Conservation (phyloP, 2,113 vertebrate species). For the Phasianus colchicus region DNA sequence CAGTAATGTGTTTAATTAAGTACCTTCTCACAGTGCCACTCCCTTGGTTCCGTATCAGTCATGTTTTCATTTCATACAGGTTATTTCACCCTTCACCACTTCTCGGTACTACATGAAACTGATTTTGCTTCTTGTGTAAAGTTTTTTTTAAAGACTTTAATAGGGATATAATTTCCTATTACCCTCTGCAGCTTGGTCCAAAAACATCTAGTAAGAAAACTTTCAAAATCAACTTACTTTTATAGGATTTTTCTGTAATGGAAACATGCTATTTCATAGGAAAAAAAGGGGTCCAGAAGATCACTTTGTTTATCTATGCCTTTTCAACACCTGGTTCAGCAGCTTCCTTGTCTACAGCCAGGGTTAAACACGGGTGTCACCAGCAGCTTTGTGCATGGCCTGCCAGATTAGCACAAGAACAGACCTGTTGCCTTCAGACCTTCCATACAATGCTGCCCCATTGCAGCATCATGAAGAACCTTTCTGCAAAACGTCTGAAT, state of each 20-base stretch:
- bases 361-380: background rate
- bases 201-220: constrained; percentile 5
- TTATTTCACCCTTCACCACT: background rate
- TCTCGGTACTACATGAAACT: background rate
- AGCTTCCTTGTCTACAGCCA: background rate
- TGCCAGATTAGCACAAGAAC: background rate
- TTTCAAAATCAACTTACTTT: background rate
- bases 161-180: constrained; percentile 3
- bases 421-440: background rate
- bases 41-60: background rate
- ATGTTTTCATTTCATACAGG: background rate
- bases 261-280: background rate
- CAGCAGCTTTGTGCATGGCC: background rate
- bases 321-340: constrained; percentile 11
- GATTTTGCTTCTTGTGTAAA: background rate
- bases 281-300: background rate
- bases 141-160: background rate
- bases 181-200: background rate
- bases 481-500: background rate
- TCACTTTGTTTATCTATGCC: background rate
- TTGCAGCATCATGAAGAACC: background rate
- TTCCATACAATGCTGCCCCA: background rate
- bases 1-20: background rate
- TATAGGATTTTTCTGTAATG: background rate
- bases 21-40: background rate